Base-by-base conservation (phyloP, 2,113 vertebrate genomes). In the Coracopsis vasa region DNA sequence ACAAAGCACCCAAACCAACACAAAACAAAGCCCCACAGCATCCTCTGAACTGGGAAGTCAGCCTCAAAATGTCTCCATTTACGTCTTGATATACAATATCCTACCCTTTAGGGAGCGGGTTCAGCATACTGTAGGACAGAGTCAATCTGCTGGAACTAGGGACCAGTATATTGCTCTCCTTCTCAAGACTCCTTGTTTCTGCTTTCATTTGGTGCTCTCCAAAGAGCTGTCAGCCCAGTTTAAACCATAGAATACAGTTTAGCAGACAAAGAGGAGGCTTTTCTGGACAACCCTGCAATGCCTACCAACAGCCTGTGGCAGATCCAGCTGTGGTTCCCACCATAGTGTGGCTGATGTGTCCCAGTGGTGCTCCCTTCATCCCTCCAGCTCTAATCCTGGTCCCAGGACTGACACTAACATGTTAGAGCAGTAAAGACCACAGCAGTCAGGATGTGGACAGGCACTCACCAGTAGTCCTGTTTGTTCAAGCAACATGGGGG, bases 281-380 rank as follows among this genome's bases (percentile, higher is more conserved):
- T 66, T 51, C 64, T 53, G 16, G 47, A 35, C 62, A 71, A 39
- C 28, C n/a, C 35, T 37, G 54, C 37, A 42, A 17, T 19, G 6
- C 16, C 48, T 0, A 4, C 19, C 3, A 1, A 28, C 61, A 71
- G 45, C 13, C 82, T 60, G 35, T 23, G 66, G 13, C 41, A 66
- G 54, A 50, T 10, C 39, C 61, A 27, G 45, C 20, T 41, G 41
- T 47, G 65, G 35, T 12, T 84, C 64, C 39, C 51, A 64, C 1
- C 1, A 0, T 0, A n/a, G 10, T 6, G 35, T 23, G 37, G 42
- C 62, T 23, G 28, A 11, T 16, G 37, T 0, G 13, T 33, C 56
- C 48, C 13, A 0, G n/a, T 8, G 16, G 19, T 35, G 54, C 7
- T 72, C 54, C 42, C 42, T 35, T 42, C 14, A 65, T 42, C 28